A percentile compares a stretch with the other conserved stretches of the same genome.
phyloP scores from a whole-genome alignment of 2,797 vertebrate genomes.

The Rhinatrema bivittatum region DNA sequence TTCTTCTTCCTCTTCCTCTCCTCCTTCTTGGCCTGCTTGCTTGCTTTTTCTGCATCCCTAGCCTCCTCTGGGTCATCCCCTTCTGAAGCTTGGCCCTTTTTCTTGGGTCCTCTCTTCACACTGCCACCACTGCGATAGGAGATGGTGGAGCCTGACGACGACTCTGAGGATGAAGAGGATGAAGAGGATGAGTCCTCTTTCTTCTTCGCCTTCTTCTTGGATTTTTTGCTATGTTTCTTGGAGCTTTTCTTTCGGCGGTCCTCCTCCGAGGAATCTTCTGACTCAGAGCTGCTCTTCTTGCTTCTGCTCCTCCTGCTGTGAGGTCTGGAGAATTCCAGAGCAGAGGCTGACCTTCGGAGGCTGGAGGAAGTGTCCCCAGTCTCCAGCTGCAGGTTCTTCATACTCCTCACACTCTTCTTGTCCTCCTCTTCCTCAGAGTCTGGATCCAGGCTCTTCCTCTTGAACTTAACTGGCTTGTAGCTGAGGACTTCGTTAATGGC shows the following conservation, averaged over 20 bases:
- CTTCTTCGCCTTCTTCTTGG: conserved; percentile 60
- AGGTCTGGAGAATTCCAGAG: conserved; percentile 63
- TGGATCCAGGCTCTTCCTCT: conserved; percentile 69
- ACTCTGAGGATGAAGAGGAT: conserved; percentile 60
- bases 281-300: conserved; percentile 50
- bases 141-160: conserved; percentile 74
- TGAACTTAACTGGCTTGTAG: conserved; percentile 77
- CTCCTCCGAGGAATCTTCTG: conserved; percentile 59
- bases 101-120: conserved; percentile 72
- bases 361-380: conserved; percentile 36
- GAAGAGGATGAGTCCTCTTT: conserved; percentile 57
- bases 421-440: conserved; percentile 59
- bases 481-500: conserved; percentile 90
- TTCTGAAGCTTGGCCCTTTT: conserved; percentile 31
- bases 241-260: conserved; percentile 47
- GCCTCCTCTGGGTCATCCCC: conserved; percentile 20
- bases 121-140: conserved; percentile 82
- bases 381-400: conserved; percentile 40
- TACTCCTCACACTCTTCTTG: conserved; percentile 39
- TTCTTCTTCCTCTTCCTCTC: conserved; percentile 85
- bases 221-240: conserved; percentile 61
- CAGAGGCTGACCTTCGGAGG: conserved; percentile 73
- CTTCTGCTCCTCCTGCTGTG: conserved; percentile 48
- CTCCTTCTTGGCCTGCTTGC: conserved; percentile 61
- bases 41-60: conserved; percentile 13